Base-by-base conservation (phyloP, 2,888 invertebrate genomes). In the Drosophila anomelani region DNA sequence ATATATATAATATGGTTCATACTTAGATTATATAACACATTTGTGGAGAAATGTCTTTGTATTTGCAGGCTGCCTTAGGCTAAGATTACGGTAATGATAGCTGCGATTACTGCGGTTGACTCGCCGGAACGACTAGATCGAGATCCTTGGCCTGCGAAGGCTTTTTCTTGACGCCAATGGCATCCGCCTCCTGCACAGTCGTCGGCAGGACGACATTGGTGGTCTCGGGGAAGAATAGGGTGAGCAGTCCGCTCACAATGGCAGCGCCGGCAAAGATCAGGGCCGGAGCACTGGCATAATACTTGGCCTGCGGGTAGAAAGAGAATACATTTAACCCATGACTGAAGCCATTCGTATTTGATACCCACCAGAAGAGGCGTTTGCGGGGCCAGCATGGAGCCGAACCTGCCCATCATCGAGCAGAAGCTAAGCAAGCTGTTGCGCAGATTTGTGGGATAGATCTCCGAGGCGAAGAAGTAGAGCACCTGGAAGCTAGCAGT, bases 301-400 rank as follows among this genome's bases (percentile, higher is more conserved):
- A 90, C 71, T 90, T 92, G 13, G 90, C 91, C 91, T 91, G 43
- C 26, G 6, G 55, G 10, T n/a, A 17, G 4, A n/a, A 7, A 23
- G 9, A 26, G 1, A 8, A 3, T 26, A 3, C 0, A 12, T 10
- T 4, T 1, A 17, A 10, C 26, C 0, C 9, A n/a, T n/a, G 3
- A n/a, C 7, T n/a, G 7, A 0, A n/a, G 2, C 3, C 3, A 12
- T n/a, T 0, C 1, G 3, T 8, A 4, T 17, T 23, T 1, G 12
- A 12, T 2, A 67, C 77, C 80, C 77, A 90, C 92, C 80, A 96
- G 90, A 23, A 95, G 92, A 10, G 95, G 95, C 34, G 95, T 95
- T 91, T 95, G 95, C 47, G 96, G 96, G 43, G 96, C 95, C 55
- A 95, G 90, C 89, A 95, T 94, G 51, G 95, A 95, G 29, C 96